Evolutionary conservation across 1,140 invertebrate species (phyloP), one percentile per base, ranked within the genome.

Genomic region (Musca vetustissima): DNA sequence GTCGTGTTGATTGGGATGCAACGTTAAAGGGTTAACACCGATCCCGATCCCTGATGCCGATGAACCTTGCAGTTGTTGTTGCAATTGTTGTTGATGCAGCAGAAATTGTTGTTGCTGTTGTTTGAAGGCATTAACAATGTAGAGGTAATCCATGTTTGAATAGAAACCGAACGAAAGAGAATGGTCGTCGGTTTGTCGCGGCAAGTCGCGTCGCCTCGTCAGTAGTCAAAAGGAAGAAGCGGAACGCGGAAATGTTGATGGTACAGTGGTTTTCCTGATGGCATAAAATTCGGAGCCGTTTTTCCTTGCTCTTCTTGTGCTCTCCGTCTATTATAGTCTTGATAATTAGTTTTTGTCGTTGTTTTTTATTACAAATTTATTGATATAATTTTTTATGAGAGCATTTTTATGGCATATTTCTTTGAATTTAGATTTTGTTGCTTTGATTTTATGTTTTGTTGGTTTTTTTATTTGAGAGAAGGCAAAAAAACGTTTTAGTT

Each of bases 61-160:
- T n/a, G 68, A 32, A 13, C 64, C 25, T 11, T 69, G 68, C 2
- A 48, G 25, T 14, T 67, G 64, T 43, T 70, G 69, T 17, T 67
- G 65, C 14, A 61, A 36, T 13, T 48, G 66, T 7, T 73, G 70
- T 47, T 72, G 70, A 21, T 71, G 73, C 14, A 70, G 72, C 19
- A 70, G 61, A 21, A 69, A 68, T 17, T 69, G 68, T n/a, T 73
- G 68, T 13, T 72, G 67, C 15, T 64, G 57, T 8, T 71, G 67
- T 72, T 77, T 77, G 25, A 80, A 80, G 43, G 75, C 76, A 66
- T 76, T 77, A 22, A 75, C 70, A 64, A 76, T 73, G 68, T 72
- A 71, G 32, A 79, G 69, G 68, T 77, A 79, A 59, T 80, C 79
- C 76, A 81, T 80, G 43, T 50, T 71, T 53, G 36, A 43, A 43